Evolutionary conservation across 2,113 vertebrate genomes (phyloP), one percentile per base, ranked within the genome.

Genomic region (Hippocampus comes): DNA sequence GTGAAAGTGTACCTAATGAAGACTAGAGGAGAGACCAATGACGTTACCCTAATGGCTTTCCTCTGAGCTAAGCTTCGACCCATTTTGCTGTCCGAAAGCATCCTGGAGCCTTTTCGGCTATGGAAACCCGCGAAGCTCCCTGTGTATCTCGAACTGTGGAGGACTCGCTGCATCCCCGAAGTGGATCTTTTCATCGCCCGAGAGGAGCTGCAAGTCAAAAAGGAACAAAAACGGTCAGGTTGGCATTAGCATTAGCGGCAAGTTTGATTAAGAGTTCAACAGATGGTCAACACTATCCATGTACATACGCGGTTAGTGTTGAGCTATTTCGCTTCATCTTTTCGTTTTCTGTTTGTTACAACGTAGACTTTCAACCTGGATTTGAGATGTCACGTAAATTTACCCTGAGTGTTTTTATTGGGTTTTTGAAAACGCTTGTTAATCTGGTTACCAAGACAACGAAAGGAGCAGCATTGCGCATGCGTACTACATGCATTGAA

Each of bases 41-140:
- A 23, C 38, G 30, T 68, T 68, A 77, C 77, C 72, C 5, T 11
- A 1, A 59, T 49, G 46, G 14, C 8, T 67, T 11, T 42, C n/a
- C 2, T 25, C 9, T 20, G 10, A 2, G 4, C 49, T 27, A 1
- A 0, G 42, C 5, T 43, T 42, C 11, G 53, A 0, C 67, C 41
- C 15, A 0, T 42, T 43, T 34, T 71, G 18, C 43, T 43, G 5
- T 15, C 70, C 1, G 38, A 38, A 10, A 15, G 14, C 34, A 46
- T 2, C 43, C 42, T 9, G 25, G 71, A 64, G 2, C 21, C 51
- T 56, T 3, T 72, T 4, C 21, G 21, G n/a, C 3, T 68, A 7
- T 30, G 60, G 4, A 67, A 65, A 23, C 34, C 66, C 5, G 46
- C 15, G 6, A 63, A 23, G 55, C 56, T 76, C 15, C 34, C 23